Base-by-base conservation (phyloP, 2,888 invertebrate genomes). In the Perdita meconis region DNA sequence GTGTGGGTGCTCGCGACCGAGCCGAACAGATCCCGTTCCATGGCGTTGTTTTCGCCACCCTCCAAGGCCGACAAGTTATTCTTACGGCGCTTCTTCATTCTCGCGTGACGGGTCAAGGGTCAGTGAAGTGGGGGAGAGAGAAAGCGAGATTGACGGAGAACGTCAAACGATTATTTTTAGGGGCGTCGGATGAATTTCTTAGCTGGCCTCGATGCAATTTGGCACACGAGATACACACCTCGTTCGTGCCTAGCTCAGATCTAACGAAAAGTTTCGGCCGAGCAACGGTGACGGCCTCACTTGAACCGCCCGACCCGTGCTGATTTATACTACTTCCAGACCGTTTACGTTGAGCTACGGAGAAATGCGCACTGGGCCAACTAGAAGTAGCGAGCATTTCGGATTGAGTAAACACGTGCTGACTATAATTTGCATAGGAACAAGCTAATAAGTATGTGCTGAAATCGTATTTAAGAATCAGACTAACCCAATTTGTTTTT, bases 41-140 rank as follows among this genome's bases (percentile, higher is more conserved):
- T 22, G 44, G 34, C 24, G 65, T 53, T 42, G 40, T 22, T 26
- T 53, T 55, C 38, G 36, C 30, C 26, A 61, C 56, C 24, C n/a
- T 42, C 24, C 57, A 75, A 64, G 67, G 72, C 67, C 55, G 57
- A 10, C 19, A 65, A 80, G 75, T 77, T 75, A 83, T 81, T 85
- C 78, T 74, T 64, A 66, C 66, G 71, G 59, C 63, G 68, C 66
- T 81, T 80, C 78, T 75, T 73, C 67, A 36, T 74, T 56, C 55
- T 72, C 61, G 74, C 80, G 80, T 80, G 80, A 67, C 80, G 55
- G 80, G 50, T 74, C 59, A 66, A 38, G 59, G 59, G 59, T 74
- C 57, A 66, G 30, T 13, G 12, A 5, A 12, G 13, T 51, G 51
- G 47, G 47, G 34, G n/a, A 44, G 38, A 1, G 16, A 16, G 12